Evolutionary conservation across 1,140 invertebrate species (phyloP), one percentile per base, ranked within the genome.

Genomic region (Oncopodura yosiiana): DNA sequence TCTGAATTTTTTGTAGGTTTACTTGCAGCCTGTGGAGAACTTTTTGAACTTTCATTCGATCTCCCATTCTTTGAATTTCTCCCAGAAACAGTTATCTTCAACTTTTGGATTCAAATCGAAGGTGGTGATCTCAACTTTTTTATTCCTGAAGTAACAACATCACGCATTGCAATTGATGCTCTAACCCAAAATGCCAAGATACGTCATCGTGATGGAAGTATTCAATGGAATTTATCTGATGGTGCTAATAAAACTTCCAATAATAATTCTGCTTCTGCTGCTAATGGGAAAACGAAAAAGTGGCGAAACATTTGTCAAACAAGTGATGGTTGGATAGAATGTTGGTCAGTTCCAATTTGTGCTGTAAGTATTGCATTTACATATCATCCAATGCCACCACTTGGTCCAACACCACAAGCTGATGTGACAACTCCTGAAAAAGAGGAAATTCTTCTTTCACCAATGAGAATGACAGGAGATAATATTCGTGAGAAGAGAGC

Each of bases 331-430:
- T 97, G 94, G 94, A 79, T 94, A 1, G 90, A 94, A 67, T 95
- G 92, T 68, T 94, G 91, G 91, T 85, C 84, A 12, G 90, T 94
- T 3, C 89, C 90, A 0, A 94, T 94, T 53, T 83, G 93, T 19
- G 87, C 89, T 3, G 73, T 96, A 14, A 90, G 85, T 64, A 89
- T 96, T 19, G 79, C 81, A 54, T 96, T 94, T 69, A 82, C 78
- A 1, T 96, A 94, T 69, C 91, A 95, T 70, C 90, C 92, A 0
- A 82, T 86, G 66, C 87, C 88, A 4, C 85, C 86, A 1, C 66
- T 89, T 19, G 87, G 87, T 1, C 86, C 86, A 2, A 79, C 83
- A 55, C 87, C 87, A 0, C 87, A 90, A 72, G 86, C 87, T 1
- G 85, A 92, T 66, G 87, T 93, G 29, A 89, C 90, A 0, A 93